Evolutionary conservation across 2,888 invertebrate species (phyloP).

Genomic region (Rhimphoctona megacephalus): DNA sequence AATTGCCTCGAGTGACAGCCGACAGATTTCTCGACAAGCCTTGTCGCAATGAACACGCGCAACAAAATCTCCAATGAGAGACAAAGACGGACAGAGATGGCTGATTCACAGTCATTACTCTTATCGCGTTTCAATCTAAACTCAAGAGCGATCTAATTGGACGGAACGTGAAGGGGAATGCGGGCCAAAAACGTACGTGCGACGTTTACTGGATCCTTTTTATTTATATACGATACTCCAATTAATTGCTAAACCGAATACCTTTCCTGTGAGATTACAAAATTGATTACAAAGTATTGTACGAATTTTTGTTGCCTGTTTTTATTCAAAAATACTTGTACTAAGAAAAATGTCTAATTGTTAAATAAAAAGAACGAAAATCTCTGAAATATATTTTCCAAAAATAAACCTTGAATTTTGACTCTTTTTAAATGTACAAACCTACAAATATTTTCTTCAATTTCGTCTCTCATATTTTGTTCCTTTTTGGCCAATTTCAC

Average conservation of each 20-base stretch:
- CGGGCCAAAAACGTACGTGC: constrained; percentile 2
- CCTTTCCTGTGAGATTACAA: neutral
- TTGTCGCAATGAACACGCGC: constrained; percentile 38
- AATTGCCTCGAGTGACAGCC: constrained; percentile 49
- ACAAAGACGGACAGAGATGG: neutral
- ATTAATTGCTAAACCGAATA: constrained; percentile 27
- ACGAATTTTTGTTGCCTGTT: neutral
- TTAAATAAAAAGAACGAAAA: neutral
- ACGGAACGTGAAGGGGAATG: constrained; percentile 15
- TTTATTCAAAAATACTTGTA: neutral
- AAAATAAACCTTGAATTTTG: neutral
- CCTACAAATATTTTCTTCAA: neutral
- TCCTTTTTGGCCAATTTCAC: neutral
- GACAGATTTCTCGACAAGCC: constrained; percentile 43
- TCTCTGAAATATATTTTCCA: neutral
- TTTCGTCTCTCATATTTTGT: neutral
- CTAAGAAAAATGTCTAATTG: neutral
- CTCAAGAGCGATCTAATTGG: constrained; percentile 31
- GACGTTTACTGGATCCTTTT: neutral
- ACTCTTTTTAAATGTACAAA: neutral
- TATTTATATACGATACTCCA: neutral
- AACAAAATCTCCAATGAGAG: constrained; percentile 15
- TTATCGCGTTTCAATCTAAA: constrained; percentile 48
- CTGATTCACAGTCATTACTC: constrained; percentile 35
- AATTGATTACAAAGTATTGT: neutral